A percentile compares a stretch with the other conserved stretches of the same genome.
Evolutionary conservation across 2,888 invertebrate species (phyloP).

Genomic region (Microplitis manilae): DNA sequence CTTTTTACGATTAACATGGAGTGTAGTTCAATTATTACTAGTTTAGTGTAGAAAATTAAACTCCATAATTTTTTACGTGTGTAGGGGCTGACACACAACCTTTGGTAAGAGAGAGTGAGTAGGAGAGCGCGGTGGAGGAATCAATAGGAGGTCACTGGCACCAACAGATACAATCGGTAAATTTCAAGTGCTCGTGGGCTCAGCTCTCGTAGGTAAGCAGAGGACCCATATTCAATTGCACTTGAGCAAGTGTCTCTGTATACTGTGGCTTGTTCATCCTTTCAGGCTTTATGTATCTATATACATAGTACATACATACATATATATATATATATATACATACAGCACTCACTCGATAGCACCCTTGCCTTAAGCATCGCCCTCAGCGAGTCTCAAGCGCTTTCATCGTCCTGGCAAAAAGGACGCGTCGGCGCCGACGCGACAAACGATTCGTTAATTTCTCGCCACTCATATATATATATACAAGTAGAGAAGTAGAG

Average conservation of each 20-base stretch:
- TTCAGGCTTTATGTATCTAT: background rate
- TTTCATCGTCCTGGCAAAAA: conserved; percentile 32
- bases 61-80: no score
- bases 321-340: background rate
- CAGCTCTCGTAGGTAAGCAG: conserved; percentile 1
- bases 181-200: conserved; percentile 59
- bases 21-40: no score
- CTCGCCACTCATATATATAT: conserved; percentile 13
- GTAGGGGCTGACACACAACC: no score
- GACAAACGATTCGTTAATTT: conserved; percentile 41
- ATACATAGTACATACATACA: background rate
- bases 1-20: no score
- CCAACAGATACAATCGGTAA: conserved; percentile 69
- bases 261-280: conserved; percentile 18
- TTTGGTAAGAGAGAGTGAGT: conserved; percentile 27
- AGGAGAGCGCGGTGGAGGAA: conserved; percentile 58
- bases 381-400: conserved; percentile 19
- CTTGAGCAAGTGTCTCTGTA: conserved; percentile 17
- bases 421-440: conserved; percentile 37
- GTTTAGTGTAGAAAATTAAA: no score
- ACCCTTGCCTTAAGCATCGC: conserved; percentile 27
- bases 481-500: background rate
- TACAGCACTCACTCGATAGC: conserved; percentile 7
- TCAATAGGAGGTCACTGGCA: conserved; percentile 71
- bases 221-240: conserved; percentile 28